Evolutionary conservation across 2,888 invertebrate genomes (phyloP).

Genomic region (Papilio elwesi): DNA sequence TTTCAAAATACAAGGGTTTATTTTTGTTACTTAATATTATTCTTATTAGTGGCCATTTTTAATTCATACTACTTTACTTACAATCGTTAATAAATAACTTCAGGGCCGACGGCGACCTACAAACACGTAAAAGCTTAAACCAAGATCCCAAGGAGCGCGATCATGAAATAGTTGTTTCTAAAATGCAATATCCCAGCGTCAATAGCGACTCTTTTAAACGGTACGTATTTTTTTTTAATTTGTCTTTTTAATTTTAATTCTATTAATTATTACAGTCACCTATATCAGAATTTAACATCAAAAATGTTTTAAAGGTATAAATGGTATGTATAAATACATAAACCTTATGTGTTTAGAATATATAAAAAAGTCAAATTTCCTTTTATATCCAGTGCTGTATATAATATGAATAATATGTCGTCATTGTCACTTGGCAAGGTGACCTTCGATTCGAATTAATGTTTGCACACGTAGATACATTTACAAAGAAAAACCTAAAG

Average conservation of each 20-base stretch:
- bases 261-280: neutral
- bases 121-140: conserved; percentile 6
- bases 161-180: conserved; percentile 40
- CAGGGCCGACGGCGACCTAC: conserved; percentile 39
- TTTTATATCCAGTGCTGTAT: neutral
- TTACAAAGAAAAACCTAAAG: too few relatives aligned
- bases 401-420: too few relatives aligned
- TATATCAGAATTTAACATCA: neutral
- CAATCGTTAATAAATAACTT: conserved; percentile 1
- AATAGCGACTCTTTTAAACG: conserved; percentile 60
- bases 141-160: conserved; percentile 37
- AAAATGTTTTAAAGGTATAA: neutral
- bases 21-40: too few relatives aligned
- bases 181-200: conserved; percentile 49
- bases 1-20: too few relatives aligned
- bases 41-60: too few relatives aligned
- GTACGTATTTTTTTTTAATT: conserved; percentile 46
- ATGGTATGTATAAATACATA: neutral
- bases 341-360: neutral
- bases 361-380: neutral
- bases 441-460: too few relatives aligned
- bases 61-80: neutral
- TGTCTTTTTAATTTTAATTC: too few relatives aligned
- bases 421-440: too few relatives aligned
- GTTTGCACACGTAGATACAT: too few relatives aligned